Conservation (phyloP, 2,113 vertebrate species). For the Mugil cephalus region DNA sequence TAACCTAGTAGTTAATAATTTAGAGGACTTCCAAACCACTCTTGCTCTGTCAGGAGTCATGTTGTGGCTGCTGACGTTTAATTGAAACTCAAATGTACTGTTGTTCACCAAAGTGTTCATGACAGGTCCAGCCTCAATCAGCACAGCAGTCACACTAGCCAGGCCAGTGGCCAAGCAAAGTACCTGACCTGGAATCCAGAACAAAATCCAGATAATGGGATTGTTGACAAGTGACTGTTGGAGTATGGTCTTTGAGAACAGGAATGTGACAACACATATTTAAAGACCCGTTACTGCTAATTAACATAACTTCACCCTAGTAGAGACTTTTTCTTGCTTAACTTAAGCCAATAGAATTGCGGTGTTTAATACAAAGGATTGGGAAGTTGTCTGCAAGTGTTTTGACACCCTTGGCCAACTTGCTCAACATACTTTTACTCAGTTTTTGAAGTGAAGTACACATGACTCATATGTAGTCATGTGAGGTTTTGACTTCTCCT, state of each 20-base stretch:
- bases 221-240: slow-evolving; percentile 39
- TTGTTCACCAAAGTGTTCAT: slow-evolving; percentile 10
- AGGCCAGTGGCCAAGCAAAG: slow-evolving; percentile 10
- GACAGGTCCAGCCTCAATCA: slow-evolving; percentile 14
- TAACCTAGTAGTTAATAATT: slow-evolving; percentile 34
- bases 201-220: slow-evolving; percentile 27
- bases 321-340: too few species aligned
- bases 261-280: slow-evolving; percentile 26
- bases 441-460: too few species aligned
- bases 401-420: too few species aligned
- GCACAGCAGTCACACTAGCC: slow-evolving; percentile 2
- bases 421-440: too few species aligned
- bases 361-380: background rate
- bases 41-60: slow-evolving; percentile 20
- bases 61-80: slow-evolving; percentile 34
- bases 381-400: background rate
- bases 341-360: background rate
- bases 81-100: slow-evolving; percentile 36
- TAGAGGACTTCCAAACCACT: background rate
- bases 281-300: slow-evolving; percentile 1
- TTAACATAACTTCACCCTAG: too few species aligned
- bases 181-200: slow-evolving; percentile 39
- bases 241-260: slow-evolving; percentile 28
- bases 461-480: background rate
- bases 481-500: background rate